phyloP scores from a whole-genome alignment of 2,113 vertebrate species.

The Brachypodius melanocephalos region DNA sequence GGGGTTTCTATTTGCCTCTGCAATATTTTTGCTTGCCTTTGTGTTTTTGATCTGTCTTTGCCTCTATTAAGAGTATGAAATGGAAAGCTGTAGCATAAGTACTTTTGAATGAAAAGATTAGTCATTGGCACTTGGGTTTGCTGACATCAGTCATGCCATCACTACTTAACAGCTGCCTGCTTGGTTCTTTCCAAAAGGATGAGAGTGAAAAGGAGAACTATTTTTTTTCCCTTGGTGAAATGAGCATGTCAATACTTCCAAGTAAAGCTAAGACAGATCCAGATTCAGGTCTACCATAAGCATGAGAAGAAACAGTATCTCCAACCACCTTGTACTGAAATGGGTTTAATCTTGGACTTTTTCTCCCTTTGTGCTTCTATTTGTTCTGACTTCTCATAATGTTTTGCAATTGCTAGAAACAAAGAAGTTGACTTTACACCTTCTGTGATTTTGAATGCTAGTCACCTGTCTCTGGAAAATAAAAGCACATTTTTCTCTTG shows the following conservation, averaged over 20 bases:
- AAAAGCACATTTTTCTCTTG: background rate
- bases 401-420: background rate
- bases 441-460: background rate
- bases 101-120: background rate
- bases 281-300: background rate
- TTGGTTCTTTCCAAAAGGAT: background rate
- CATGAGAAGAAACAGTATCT: background rate
- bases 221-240: background rate
- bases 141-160: background rate
- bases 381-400: background rate
- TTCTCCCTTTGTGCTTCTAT: background rate
- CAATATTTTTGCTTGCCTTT: background rate
- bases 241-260: background rate
- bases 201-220: background rate
- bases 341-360: background rate
- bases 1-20: background rate
- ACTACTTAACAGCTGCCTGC: background rate
- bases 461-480: background rate
- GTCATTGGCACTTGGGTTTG: background rate
- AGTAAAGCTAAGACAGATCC: background rate
- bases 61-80: background rate
- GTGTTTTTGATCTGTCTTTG: background rate
- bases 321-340: background rate
- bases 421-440: background rate
- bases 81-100: background rate